Evolutionary conservation across 1,140 invertebrate species (phyloP), one percentile per base, ranked within the genome.

Genomic region (Zaprionus lachaisei): DNA sequence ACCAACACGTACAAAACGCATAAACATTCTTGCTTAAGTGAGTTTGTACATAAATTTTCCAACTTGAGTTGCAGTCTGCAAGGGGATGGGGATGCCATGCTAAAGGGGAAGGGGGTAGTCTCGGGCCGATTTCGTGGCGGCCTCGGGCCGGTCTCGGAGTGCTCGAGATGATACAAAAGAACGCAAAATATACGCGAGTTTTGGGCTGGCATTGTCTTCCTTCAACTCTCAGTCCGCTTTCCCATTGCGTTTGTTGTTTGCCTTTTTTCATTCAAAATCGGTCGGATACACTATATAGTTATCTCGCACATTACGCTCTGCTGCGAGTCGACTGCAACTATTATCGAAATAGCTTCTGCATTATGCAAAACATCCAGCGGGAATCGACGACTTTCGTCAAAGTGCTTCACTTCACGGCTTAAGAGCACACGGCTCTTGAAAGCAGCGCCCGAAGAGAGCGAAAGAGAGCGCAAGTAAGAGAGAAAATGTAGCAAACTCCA

Each of bases 11-110:
- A 89, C 85, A 83, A 81, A 89, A 89, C 85, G 84, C 85, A 89
- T 89, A 89, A 90, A 89, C 84, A 89, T 89, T 89, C 81, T 89
- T 89, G 84, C 84, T 83, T 89, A 89, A 89, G 84, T 89, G 84
- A 90, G 84, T 89, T 89, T 89, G 71, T 80, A 90, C 84, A 89
- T 89, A 89, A 89, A 89, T 89, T 85, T 81, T 75, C 72, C 72
- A 84, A 81, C 81, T 84, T 73, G 84, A 71, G 75, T 71, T 89
- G 84, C 84, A 81, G 75, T 65, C 76, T 83, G 76, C 80, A 77
- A n/a, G 0, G 15, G n/a, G 51, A n/a, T 6, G 12, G 37, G 22
- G 2, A 22, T 2, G 3, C 41, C 12, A 38, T 20, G 1, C 2
- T 2, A 34, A 31, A 41, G 24, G 28, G 22, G 24, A 17, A 15